Evolutionary conservation across 2,797 vertebrate genomes (phyloP), one percentile per base, ranked within the genome.

Genomic region (Aselliscus stoliczkanus): DNA sequence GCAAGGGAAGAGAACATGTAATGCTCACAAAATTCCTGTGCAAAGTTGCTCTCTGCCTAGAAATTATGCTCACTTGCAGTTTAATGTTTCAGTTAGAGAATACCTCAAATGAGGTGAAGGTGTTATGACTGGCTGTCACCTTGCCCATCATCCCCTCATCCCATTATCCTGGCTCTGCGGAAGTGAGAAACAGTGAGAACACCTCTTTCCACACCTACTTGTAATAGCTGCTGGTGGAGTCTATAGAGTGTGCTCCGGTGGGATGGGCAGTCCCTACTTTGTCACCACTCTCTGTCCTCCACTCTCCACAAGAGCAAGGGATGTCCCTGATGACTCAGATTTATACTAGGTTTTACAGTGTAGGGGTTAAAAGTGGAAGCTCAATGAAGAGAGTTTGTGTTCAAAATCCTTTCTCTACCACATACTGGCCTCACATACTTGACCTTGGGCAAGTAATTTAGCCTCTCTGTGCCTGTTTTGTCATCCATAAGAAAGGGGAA

Each of bases 1-100:
- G 85, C 44, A 10, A 25, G 73, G 90, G 75, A 25, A 37, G 90
- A 79, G 54, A 75, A 72, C 60, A 42, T 39, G 88, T 31, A 50
- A 50, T 21, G 67, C 83, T 76, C 73, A 44, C 47, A 64, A 34
- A 62, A 76, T 56, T 69, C 60, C 64, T 2, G 20, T 4, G 42
- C 0, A 2, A 34, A 25, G 65, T 20, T 85, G 54, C 44, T 60
- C 18, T 80, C 67, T 44, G 80, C 56, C 47, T 88, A 58, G 94
- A 72, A 73, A 76, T 72, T 21, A 64, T 65, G 73, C 67, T 60
- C 73, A 17, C 81, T 75, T 42, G 67, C 0, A 31, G 39, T 42
- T 37, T 54, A 52, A 69, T 34, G 60, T 54, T 65, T 60, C 50
- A 47, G 65, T 20, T 14, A 37, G 56, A 90, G 73, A 65, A 70